Percentiles rank a stretch among this genome's conserved stretches.
phyloP scores from a whole-genome alignment of 1,140 invertebrate genomes.

The Hydropsyche tenuis region DNA sequence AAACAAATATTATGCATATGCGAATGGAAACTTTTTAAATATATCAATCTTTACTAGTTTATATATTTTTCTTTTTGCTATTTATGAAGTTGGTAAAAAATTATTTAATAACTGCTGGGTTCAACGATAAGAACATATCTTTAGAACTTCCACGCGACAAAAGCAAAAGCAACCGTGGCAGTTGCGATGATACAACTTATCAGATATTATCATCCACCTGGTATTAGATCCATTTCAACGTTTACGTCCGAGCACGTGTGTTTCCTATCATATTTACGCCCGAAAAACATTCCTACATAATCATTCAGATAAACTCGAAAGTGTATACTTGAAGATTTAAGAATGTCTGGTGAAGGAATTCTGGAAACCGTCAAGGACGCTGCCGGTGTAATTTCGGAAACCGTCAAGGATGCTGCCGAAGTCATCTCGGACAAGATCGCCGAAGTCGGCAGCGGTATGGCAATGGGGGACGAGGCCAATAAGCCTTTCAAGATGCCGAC shows the following conservation, averaged over 20 bases:
- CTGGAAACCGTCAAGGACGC: constrained; percentile 54
- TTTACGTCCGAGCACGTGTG: background rate
- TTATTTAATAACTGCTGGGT: too few species aligned
- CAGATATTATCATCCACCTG: background rate
- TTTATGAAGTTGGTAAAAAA: too few species aligned
- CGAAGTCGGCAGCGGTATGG: constrained; percentile 51
- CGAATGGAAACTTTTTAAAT: too few species aligned
- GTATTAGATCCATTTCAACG: background rate
- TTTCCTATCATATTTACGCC: background rate
- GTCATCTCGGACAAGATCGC: constrained; percentile 55
- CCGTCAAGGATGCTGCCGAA: constrained; percentile 53
- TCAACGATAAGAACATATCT: constrained; percentile 1
- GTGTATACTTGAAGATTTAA: background rate
- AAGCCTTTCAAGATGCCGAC: constrained; percentile 58
- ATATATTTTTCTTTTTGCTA: too few species aligned
- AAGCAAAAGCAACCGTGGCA: constrained; percentile 32
- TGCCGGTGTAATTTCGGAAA: constrained; percentile 55
- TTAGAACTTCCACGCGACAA: constrained; percentile 15
- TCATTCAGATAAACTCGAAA: too few species aligned
- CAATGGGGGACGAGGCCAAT: constrained; percentile 49
- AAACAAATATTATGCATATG: too few species aligned
- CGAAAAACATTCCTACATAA: background rate
- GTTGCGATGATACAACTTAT: constrained; percentile 10
- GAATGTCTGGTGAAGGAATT: constrained; percentile 48
- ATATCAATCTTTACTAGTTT: too few species aligned